A percentile compares a stretch with the other conserved stretches of the same genome.
Evolutionary conservation across 2,888 invertebrate species (phyloP).

Genomic region (Nymphalis urticae): DNA sequence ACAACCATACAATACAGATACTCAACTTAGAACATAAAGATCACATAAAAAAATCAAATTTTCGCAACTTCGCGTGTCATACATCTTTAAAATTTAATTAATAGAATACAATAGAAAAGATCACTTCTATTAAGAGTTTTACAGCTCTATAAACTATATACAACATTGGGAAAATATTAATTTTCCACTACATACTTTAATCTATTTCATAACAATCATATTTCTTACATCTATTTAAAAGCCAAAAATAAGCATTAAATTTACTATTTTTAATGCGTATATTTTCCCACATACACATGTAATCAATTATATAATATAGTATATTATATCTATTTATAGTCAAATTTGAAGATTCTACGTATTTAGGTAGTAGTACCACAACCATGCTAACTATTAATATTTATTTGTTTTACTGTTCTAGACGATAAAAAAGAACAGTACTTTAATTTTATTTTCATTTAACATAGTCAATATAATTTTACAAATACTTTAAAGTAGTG

Average conservation of each 20-base stretch:
- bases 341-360: constrained; percentile 29
- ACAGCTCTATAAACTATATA: constrained; percentile 36
- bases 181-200: constrained; percentile 36
- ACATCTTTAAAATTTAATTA: constrained; percentile 58
- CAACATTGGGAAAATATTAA: constrained; percentile 37
- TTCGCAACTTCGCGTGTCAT: constrained; percentile 53
- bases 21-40: constrained; percentile 64
- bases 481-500: constrained; percentile 68
- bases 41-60: constrained; percentile 68
- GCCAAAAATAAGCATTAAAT: constrained; percentile 73
- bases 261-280: constrained; percentile 80
- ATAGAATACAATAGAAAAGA: constrained; percentile 41
- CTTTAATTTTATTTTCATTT: constrained; percentile 28
- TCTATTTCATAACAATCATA: constrained; percentile 55
- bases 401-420: constrained; percentile 30
- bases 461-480: constrained; percentile 33
- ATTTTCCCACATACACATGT: constrained; percentile 79
- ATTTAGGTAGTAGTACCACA: constrained; percentile 36
- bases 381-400: constrained; percentile 35
- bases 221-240: constrained; percentile 65
- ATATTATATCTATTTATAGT: constrained; percentile 30
- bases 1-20: constrained; percentile 63
- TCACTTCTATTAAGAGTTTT: constrained; percentile 43
- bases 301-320: constrained; percentile 51
- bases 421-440: constrained; percentile 20